Percentiles rank a stretch among this genome's conserved stretches.
phyloP scores from a whole-genome alignment of 2,113 vertebrate genomes.

The Brachypteracias leptosomus region DNA sequence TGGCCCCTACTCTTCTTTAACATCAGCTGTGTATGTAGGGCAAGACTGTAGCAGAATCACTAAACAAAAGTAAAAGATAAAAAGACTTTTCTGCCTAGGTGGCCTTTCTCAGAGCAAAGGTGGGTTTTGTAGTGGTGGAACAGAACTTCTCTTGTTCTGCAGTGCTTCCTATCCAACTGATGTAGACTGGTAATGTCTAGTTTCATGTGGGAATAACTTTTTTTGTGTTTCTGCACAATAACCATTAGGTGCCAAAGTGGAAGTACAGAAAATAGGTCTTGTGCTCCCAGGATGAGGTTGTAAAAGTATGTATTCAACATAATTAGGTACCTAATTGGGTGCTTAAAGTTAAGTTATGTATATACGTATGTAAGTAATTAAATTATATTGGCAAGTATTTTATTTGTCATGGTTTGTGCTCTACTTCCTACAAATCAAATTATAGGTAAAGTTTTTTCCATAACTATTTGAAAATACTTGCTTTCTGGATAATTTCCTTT shows the following conservation, averaged over 20 bases:
- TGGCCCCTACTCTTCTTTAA: neutral
- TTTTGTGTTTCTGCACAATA: neutral
- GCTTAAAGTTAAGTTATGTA: neutral
- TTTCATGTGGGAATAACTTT: neutral
- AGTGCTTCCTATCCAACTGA: neutral
- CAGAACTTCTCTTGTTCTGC: neutral
- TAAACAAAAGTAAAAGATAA: neutral
- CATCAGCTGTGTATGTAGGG: neutral
- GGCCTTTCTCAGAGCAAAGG: neutral
- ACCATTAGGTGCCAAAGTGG: neutral
- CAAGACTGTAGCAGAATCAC: neutral
- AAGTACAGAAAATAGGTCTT: neutral
- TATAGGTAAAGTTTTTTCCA: neutral
- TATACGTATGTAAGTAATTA: neutral
- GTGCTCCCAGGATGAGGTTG: neutral
- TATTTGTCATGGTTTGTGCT: neutral
- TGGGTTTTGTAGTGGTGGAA: neutral
- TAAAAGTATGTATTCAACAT: neutral
- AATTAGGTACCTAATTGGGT: neutral
- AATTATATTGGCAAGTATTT: conserved; percentile 1
- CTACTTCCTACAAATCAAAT: neutral
- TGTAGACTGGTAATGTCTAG: neutral
- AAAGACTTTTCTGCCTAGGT: neutral
- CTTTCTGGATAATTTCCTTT: neutral
- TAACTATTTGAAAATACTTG: neutral